phyloP scores from a whole-genome alignment of 2,113 vertebrate genomes.

The Protomyctophum bolini region DNA sequence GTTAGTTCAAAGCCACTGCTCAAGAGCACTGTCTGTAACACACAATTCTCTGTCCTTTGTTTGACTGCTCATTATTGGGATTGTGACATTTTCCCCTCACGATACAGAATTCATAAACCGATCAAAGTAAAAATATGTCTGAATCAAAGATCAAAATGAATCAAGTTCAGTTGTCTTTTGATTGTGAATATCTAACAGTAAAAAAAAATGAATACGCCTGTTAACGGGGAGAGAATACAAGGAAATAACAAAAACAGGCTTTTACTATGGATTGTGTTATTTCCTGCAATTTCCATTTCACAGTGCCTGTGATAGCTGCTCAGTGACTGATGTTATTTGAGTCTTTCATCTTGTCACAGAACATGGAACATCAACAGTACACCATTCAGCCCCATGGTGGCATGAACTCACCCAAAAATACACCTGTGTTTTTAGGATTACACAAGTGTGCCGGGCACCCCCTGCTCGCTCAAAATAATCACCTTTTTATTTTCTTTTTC shows the following conservation, averaged over 20 bases:
- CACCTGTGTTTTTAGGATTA: constrained; percentile 64
- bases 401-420: constrained; percentile 59
- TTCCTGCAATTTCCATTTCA: constrained; percentile 70
- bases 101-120: constrained; percentile 52
- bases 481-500: constrained; percentile 38
- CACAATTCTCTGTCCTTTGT: constrained; percentile 15
- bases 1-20: constrained; percentile 40
- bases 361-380: constrained; percentile 54
- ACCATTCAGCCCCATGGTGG: constrained; percentile 29
- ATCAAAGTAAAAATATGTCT: constrained; percentile 63
- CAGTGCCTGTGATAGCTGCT: constrained; percentile 50
- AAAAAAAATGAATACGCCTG: constrained; percentile 39
- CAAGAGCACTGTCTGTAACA: background rate
- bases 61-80: constrained; percentile 47
- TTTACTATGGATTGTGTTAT: constrained; percentile 39
- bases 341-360: constrained; percentile 73
- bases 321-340: constrained; percentile 65
- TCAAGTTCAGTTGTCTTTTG: constrained; percentile 56
- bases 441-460: constrained; percentile 40
- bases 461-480: constrained; percentile 52
- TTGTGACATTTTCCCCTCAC: constrained; percentile 47
- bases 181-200: constrained; percentile 37
- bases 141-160: constrained; percentile 64
- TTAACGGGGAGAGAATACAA: constrained; percentile 53
- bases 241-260: constrained; percentile 51